Evolutionary conservation across 2,888 invertebrate genomes (phyloP).

Genomic region (Brachycybe producta): DNA sequence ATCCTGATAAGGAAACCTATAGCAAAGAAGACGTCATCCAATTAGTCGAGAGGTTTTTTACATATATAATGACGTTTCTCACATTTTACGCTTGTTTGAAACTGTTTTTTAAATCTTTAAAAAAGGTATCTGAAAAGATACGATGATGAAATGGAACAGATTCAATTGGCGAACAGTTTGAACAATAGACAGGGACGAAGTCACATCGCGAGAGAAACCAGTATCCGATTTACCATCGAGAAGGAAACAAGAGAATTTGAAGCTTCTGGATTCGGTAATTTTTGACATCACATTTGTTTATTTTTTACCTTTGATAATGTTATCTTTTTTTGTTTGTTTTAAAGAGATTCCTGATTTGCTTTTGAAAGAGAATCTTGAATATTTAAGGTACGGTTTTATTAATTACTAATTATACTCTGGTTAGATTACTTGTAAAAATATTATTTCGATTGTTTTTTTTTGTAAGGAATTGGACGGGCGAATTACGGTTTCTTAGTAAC

Average conservation of each 20-base stretch:
- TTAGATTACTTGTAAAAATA: neutral
- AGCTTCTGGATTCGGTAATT: constrained; percentile 5
- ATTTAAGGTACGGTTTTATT: constrained; percentile 4
- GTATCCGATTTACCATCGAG: constrained; percentile 4
- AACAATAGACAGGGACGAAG: constrained; percentile 8
- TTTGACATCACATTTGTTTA: neutral
- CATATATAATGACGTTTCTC: neutral
- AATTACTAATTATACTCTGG: neutral
- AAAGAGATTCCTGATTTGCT: constrained; percentile 14
- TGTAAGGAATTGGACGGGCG: constrained; percentile 13
- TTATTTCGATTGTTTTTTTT: neutral
- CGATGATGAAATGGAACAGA: constrained; percentile 14
- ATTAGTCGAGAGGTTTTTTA: constrained; percentile 9
- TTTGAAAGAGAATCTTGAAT: constrained; percentile 8
- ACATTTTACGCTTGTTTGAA: neutral
- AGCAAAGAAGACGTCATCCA: neutral
- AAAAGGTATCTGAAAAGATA: constrained; percentile 10
- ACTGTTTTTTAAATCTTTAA: neutral
- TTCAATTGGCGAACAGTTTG: neutral
- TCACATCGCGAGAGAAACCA: constrained; percentile 7
- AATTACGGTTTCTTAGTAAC: constrained; percentile 11
- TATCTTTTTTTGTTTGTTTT: neutral
- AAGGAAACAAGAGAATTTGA: constrained; percentile 10
- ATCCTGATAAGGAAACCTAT: neutral
- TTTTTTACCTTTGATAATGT: neutral